These are phyloP conservation scores for Hyalella azteca DNA, from an alignment of 2,888 invertebrate species.

Conservation along the genomic window DNA sequence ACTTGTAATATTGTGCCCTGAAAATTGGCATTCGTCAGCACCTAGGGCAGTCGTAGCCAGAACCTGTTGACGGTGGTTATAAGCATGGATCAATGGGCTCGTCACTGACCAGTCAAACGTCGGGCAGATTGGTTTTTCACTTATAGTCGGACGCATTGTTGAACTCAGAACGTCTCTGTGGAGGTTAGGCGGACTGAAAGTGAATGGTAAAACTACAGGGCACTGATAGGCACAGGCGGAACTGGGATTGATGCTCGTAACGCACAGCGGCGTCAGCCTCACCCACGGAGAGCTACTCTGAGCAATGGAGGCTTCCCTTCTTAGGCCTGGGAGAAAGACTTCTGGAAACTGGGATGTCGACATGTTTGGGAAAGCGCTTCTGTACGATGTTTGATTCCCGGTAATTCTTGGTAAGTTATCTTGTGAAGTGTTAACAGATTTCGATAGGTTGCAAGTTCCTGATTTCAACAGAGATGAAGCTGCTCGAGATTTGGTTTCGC, in stretches of 20 bases:
- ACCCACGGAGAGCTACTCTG: background rate
- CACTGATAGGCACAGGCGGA: background rate
- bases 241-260: background rate
- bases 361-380: background rate
- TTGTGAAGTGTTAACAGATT: no score
- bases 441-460: no score
- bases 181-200: background rate
- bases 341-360: background rate
- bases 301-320: background rate
- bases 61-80: background rate
- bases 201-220: constrained; percentile 7
- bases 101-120: constrained; percentile 1
- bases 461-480: no score
- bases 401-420: no score
- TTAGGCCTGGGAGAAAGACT: background rate
- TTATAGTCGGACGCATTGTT: background rate
- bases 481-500: no score
- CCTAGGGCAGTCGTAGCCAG: background rate
- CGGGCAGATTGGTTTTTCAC: background rate
- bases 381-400: no score
- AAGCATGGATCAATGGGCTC: background rate
- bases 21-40: background rate
- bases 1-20: no score
- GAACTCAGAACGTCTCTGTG: background rate
- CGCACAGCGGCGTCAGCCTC: constrained; percentile 1